Base-by-base conservation (phyloP, 2,888 invertebrate genomes). In the Pogonocherus hispidulus region DNA sequence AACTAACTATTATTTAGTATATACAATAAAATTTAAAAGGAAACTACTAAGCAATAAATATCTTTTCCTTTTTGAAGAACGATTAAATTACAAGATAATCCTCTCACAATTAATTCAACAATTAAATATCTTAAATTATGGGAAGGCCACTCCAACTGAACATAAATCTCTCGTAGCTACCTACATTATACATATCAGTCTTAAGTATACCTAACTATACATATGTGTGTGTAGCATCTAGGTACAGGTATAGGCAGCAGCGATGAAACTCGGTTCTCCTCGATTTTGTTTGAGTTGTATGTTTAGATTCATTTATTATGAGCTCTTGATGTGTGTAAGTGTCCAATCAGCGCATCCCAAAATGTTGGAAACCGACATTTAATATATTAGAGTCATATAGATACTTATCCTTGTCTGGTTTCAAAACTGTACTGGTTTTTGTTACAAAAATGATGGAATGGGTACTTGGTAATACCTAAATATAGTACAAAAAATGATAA, bases 251-350 rank as follows among this genome's bases (percentile, higher is more conserved):
- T n/a, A n/a, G 11, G 23, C 46, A 41, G 47, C 76, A 73, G 73
- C 75, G 76, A 76, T 78, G 78, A 78, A 75, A 72, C 77, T 75
- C 73, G 74, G 69, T 75, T 78, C 76, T 71, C 76, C 74, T 78
- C 78, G 79, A 80, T 80, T 80, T 79, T 76, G 74, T 77, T 78
- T 76, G 78, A 78, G 79, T 79, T 79, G 79, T 78, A 76, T 69
- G 78, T 76, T 78, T 78, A 74, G 75, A 76, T 79, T 79, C 78
- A 79, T 80, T 78, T 78, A 77, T 78, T 78, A 59, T 55, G 49
- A 69, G 60, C 37, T 64, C 55, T 59, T 64, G 77, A 76, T 72
- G 74, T 77, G 76, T 78, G 74, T 76, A 75, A 78, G 74, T 75
- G 69, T 65, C 35, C 19, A 32, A 60, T 46, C 76, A 78, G 78